These are phyloP conservation scores for Passer domesticus DNA, from an alignment of 2,113 vertebrate species.

Conservation along the genomic window DNA sequence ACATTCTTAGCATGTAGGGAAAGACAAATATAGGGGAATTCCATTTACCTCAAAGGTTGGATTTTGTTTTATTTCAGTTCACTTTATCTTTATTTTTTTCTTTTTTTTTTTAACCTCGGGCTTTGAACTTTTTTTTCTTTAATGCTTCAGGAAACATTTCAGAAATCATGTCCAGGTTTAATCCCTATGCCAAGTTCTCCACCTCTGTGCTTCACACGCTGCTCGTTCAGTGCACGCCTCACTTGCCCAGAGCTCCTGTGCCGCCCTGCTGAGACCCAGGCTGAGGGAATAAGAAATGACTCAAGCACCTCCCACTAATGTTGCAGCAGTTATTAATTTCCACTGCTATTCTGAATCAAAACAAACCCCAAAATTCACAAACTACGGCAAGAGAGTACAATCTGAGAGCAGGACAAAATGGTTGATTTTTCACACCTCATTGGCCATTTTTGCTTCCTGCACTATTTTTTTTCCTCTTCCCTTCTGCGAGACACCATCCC, in stretches of 20 bases:
- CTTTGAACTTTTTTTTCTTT: not conserved
- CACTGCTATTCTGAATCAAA: not conserved
- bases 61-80: not conserved
- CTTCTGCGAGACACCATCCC: not conserved
- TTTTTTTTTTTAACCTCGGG: not conserved
- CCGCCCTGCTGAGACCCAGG: not conserved
- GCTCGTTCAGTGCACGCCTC: fast-evolving
- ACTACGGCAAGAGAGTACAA: not conserved
- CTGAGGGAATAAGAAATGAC: not conserved
- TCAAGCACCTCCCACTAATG: not conserved
- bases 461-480: not conserved
- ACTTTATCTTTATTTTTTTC: not conserved
- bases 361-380: not conserved
- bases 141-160: not conserved
- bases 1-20: not conserved
- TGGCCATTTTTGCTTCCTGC: not conserved
- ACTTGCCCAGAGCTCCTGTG: not conserved
- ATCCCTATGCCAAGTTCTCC: not conserved
- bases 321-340: not conserved
- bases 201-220: fast-evolving
- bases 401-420: not conserved
- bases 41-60: not conserved
- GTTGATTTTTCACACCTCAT: not conserved
- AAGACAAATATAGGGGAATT: not conserved
- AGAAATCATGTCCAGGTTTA: not conserved